phyloP scores from a whole-genome alignment of 2,113 vertebrate genomes.

The Alaudala cheleensis region DNA sequence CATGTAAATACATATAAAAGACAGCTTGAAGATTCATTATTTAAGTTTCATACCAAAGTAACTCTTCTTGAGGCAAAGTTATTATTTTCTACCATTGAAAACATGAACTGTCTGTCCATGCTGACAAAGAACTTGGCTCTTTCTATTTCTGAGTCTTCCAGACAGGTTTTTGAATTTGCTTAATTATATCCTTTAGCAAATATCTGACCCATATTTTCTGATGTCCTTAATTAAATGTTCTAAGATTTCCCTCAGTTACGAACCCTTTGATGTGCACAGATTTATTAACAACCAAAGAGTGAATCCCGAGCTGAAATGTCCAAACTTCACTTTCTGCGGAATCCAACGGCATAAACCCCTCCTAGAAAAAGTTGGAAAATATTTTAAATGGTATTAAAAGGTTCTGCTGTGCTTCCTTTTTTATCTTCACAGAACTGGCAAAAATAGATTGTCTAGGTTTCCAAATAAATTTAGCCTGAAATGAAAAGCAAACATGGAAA shows the following conservation, averaged over 20 bases:
- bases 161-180: not conserved
- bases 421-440: not conserved
- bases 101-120: not conserved
- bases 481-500: not conserved
- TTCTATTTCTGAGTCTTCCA: not conserved
- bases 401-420: not conserved
- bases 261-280: not conserved
- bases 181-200: not conserved
- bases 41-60: not conserved
- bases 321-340: not conserved
- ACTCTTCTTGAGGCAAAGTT: not conserved
- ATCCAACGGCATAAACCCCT: not conserved
- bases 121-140: not conserved
- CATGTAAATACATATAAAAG: not conserved
- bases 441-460: not conserved
- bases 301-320: not conserved
- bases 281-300: not conserved
- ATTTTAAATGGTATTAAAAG: not conserved
- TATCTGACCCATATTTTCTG: not conserved
- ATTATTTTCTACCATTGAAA: not conserved
- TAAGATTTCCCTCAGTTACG: not conserved
- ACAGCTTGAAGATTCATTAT: not conserved
- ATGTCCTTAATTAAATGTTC: not conserved
- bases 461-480: not conserved
- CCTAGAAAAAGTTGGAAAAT: not conserved